Evolutionary conservation across 2,797 vertebrate species (phyloP).

Genomic region (Thalassophryne amazonica): DNA sequence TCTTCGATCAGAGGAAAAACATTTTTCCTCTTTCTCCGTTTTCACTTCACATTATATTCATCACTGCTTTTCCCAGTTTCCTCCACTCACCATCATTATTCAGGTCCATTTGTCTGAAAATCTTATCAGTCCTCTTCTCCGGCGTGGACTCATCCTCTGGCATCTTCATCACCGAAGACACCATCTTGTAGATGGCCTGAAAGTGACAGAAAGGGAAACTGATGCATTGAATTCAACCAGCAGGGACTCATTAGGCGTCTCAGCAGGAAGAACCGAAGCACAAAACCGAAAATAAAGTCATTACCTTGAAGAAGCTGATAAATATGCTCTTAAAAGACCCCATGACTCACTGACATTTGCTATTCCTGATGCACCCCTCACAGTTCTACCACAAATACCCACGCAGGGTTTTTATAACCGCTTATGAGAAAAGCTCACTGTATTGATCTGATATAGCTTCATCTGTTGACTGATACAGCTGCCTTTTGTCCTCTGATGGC

Average conservation of each 20-base stretch:
- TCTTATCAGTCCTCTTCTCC: slow-evolving; percentile 98
- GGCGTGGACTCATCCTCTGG: slow-evolving; percentile 98
- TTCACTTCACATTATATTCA: background rate
- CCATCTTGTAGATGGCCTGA: slow-evolving; percentile 99
- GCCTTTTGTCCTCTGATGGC: slow-evolving; percentile 9
- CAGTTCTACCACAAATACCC: slow-evolving; percentile 5
- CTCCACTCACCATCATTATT: slow-evolving; percentile 92
- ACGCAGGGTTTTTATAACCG: background rate
- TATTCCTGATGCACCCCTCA: slow-evolving; percentile 1
- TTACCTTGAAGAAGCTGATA: slow-evolving; percentile 14
- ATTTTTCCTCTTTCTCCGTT: background rate
- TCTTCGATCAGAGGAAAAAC: too few relatives aligned
- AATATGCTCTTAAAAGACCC: background rate
- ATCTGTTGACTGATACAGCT: slow-evolving; percentile 38
- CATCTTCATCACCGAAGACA: slow-evolving; percentile 99
- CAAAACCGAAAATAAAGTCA: slow-evolving; percentile 7
- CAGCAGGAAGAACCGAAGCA: slow-evolving; percentile 23
- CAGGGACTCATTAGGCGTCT: slow-evolving; percentile 30
- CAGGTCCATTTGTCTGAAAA: slow-evolving; percentile 99
- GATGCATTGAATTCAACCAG: slow-evolving; percentile 41
- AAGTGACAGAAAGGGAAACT: slow-evolving; percentile 11
- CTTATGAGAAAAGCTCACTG: slow-evolving; percentile 16
- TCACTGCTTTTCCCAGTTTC: slow-evolving; percentile 4
- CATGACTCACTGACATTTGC: slow-evolving; percentile 12
- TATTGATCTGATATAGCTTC: slow-evolving; percentile 53